Evolutionary conservation across 2,888 invertebrate genomes (phyloP).

Genomic region (Neoitamus cyanurus): DNA sequence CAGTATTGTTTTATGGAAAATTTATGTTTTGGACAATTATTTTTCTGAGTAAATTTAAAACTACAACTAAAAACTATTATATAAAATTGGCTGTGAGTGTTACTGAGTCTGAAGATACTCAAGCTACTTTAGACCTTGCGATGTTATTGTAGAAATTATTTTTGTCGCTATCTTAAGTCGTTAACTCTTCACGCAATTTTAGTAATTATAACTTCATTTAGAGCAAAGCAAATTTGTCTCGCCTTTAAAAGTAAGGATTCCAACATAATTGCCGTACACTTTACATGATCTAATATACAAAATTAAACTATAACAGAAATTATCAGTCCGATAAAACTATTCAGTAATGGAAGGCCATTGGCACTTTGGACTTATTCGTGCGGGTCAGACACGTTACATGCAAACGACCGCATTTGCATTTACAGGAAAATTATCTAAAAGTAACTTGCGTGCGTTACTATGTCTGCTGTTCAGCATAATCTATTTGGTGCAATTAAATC

Average conservation of each 20-base stretch:
- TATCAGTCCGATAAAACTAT: neutral
- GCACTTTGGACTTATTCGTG: neutral
- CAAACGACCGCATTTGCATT: neutral
- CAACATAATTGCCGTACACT: neutral
- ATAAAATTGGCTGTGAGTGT: no score
- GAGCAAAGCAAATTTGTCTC: neutral
- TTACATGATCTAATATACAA: neutral
- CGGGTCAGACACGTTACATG: neutral
- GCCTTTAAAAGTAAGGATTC: neutral
- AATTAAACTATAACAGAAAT: neutral
- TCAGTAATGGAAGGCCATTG: neutral
- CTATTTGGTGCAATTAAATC: neutral
- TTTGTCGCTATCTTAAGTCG: neutral
- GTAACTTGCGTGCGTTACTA: neutral
- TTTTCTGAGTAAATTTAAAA: no score
- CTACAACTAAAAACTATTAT: no score
- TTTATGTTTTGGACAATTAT: no score
- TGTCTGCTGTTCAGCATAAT: neutral
- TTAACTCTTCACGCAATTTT: neutral
- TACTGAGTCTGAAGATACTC: neutral
- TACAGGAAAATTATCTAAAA: neutral
- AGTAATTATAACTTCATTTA: neutral
- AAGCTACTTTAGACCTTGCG: neutral
- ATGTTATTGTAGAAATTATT: neutral
- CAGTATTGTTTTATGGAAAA: no score